These are phyloP conservation scores for Dendrolimus kikuchii DNA, from an alignment of 1,140 invertebrate genomes.

Conservation along the genomic window DNA sequence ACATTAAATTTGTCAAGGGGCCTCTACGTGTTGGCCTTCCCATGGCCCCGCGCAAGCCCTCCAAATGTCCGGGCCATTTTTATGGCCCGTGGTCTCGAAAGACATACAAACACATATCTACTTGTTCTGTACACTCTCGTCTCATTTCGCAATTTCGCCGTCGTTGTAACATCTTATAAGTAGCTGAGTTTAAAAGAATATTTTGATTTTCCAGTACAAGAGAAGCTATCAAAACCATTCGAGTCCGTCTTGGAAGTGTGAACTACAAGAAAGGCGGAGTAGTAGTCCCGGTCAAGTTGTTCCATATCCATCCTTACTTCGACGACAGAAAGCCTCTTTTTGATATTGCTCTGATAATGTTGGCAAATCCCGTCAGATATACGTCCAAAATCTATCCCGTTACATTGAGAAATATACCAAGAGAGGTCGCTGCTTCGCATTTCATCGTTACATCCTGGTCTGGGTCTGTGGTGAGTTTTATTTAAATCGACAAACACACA, in stretches of 20 bases:
- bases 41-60: too few species aligned
- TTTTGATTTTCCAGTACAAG: constrained; percentile 24
- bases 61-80: too few species aligned
- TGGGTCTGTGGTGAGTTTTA: constrained; percentile 15
- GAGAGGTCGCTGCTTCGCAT: constrained; percentile 24
- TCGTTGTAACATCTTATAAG: too few species aligned
- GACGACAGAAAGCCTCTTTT: constrained; percentile 38
- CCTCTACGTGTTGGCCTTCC: too few species aligned
- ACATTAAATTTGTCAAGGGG: too few species aligned
- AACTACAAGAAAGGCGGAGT: constrained; percentile 45
- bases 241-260: constrained; percentile 39
- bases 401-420: constrained; percentile 15
- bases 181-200: background rate
- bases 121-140: background rate
- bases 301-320: constrained; percentile 48
- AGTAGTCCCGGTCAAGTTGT: constrained; percentile 32
- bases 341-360: constrained; percentile 39
- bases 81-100: too few species aligned
- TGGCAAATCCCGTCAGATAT: constrained; percentile 27
- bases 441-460: constrained; percentile 39
- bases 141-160: background rate
- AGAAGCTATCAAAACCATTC: constrained; percentile 30
- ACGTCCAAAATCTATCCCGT: constrained; percentile 31
- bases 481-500: background rate
- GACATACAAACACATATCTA: too few species aligned